Percentiles rank a stretch among this genome's conserved stretches.
These are phyloP conservation scores for Morpho helenor DNA, from an alignment of 2,888 invertebrate species.

Conservation along the genomic window DNA sequence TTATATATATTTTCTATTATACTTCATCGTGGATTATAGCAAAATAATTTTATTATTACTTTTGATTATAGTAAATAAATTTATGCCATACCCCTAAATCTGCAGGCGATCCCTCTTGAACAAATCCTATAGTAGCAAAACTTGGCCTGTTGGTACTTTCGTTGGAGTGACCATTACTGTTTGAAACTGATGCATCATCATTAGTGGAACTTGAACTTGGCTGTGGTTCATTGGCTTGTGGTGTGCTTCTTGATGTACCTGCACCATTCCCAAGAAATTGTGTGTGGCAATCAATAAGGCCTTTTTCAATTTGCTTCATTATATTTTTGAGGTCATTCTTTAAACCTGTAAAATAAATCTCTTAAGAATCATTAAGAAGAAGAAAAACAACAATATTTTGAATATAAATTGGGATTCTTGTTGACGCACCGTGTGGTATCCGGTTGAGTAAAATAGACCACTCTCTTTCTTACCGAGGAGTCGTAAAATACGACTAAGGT, in stretches of 20 bases:
- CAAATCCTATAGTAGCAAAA: conserved; percentile 86
- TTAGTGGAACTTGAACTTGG: conserved; percentile 4
- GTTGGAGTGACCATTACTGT: conserved; percentile 12
- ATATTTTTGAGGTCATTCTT: conserved; percentile 93
- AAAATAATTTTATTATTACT: too few species aligned
- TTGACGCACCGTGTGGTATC: too few species aligned
- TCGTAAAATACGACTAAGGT: too few species aligned
- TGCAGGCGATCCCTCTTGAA: conserved; percentile 90
- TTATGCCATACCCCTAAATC: conserved; percentile 82
- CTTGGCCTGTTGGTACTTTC: conserved; percentile 33
- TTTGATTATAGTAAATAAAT: too few species aligned
- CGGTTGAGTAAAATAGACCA: too few species aligned
- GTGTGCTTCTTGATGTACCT: conserved; percentile 11
- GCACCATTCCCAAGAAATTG: conserved; percentile 40
- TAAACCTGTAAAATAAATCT: conserved; percentile 76
- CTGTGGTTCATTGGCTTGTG: neutral
- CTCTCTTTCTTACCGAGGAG: too few species aligned
- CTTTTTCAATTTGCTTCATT: conserved; percentile 91
- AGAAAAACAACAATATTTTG: too few species aligned
- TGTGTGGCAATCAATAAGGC: conserved; percentile 82
- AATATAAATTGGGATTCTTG: too few species aligned
- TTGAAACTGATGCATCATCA: neutral
- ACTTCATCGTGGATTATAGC: too few species aligned
- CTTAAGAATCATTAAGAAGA: too few species aligned
- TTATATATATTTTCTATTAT: too few species aligned